phyloP scores from a whole-genome alignment of 2,797 vertebrate genomes.

The Bovichtus diacanthus region DNA sequence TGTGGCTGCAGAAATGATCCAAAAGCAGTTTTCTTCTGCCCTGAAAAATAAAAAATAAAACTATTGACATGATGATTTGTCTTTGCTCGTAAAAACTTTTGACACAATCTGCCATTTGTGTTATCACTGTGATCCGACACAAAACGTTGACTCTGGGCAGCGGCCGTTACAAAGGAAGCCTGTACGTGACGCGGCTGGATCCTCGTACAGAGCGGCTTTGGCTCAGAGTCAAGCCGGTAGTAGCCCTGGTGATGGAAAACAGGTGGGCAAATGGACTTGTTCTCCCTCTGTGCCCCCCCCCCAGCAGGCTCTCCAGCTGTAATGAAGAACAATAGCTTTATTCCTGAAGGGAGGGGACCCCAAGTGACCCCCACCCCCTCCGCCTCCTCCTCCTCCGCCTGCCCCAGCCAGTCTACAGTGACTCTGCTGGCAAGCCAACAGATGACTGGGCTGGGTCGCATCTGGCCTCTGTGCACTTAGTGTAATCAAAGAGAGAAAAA shows the following conservation, averaged over 20 bases:
- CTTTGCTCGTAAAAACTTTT: not conserved
- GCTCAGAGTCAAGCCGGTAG: conserved; percentile 55
- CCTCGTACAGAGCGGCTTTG: conserved; percentile 9
- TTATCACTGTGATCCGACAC: conserved; percentile 4
- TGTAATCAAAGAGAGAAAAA: conserved; percentile 82
- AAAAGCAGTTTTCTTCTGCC: conserved; percentile 1
- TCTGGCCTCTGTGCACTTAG: conserved; percentile 84
- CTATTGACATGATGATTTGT: not conserved
- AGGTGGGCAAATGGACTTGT: conserved; percentile 76
- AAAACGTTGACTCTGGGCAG: not conserved
- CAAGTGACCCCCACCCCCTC: conserved; percentile 14
- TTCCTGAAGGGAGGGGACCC: conserved; percentile 65
- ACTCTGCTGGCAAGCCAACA: conserved; percentile 68
- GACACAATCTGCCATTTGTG: not conserved
- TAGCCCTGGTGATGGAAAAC: conserved; percentile 67
- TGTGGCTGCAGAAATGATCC: not conserved
- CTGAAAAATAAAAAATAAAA: not conserved
- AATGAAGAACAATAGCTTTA: conserved; percentile 81
- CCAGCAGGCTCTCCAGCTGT: conserved; percentile 62
- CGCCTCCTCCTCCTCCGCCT: conserved; percentile 2
- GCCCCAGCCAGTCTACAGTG: conserved; percentile 45
- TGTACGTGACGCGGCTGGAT: conserved; percentile 8
- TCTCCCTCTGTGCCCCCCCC: conserved; percentile 56
- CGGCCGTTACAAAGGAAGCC: conserved; percentile 4
- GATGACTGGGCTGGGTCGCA: conserved; percentile 78